Evolutionary conservation across 2,797 vertebrate species (phyloP).

Genomic region (Tapirus indicus): DNA sequence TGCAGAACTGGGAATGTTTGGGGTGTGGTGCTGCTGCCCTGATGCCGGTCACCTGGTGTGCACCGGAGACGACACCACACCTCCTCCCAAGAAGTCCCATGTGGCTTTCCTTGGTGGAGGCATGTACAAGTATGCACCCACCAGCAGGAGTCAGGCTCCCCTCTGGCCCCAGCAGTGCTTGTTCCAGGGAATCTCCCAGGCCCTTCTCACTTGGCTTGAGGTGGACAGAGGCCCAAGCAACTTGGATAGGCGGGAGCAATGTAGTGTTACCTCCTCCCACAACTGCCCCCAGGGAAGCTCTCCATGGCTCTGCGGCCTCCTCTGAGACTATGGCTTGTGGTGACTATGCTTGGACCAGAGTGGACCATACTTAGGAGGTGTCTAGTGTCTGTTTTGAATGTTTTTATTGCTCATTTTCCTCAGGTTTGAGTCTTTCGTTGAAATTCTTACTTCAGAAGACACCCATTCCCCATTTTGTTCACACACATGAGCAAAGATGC

Average conservation of each 20-base stretch:
- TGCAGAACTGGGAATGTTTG: no score
- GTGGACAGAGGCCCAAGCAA: background rate
- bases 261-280: background rate
- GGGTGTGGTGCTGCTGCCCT: background rate
- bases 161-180: background rate
- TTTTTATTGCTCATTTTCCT: background rate
- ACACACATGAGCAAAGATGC: background rate
- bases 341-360: no score
- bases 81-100: background rate
- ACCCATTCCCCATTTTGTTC: background rate
- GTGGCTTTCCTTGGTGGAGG: background rate
- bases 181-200: background rate
- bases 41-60: background rate
- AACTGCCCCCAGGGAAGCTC: background rate
- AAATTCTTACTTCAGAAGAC: background rate
- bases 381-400: background rate
- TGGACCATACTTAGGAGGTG: background rate
- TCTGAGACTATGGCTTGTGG: no score
- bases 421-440: background rate
- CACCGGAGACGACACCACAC: background rate
- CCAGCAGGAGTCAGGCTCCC: no score
- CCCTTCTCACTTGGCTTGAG: background rate
- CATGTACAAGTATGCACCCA: fast-evolving
- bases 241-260: background rate
- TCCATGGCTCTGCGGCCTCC: background rate